Evolutionary conservation across 1,140 invertebrate genomes (phyloP).

Genomic region (Atopsyche davidsoni): DNA sequence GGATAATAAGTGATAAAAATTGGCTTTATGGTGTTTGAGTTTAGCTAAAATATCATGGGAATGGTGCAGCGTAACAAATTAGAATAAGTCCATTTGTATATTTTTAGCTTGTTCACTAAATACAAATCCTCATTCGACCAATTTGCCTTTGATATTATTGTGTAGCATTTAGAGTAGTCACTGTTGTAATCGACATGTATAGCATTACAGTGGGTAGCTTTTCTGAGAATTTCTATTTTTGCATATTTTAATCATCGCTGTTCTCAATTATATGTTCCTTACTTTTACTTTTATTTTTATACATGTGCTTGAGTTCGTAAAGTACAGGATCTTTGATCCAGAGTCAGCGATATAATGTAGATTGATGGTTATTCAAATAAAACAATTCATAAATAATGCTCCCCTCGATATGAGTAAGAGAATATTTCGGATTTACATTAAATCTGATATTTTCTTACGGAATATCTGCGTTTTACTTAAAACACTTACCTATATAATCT

Average conservation of each 20-base stretch:
- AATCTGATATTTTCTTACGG: too few relatives aligned
- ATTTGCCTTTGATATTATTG: constrained; percentile 32
- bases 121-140: constrained; percentile 31
- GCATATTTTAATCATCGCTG: constrained; percentile 31
- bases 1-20: constrained; percentile 30
- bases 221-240: constrained; percentile 32
- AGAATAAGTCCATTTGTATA: constrained; percentile 30
- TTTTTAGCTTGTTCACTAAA: constrained; percentile 31
- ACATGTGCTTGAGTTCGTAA: constrained; percentile 29
- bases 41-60: constrained; percentile 30
- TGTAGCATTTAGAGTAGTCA: constrained; percentile 30
- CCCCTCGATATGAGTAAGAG: not conserved
- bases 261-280: constrained; percentile 28
- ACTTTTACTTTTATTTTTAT: constrained; percentile 30
- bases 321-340: constrained; percentile 20
- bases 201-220: constrained; percentile 30
- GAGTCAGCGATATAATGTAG: constrained; percentile 30
- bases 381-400: constrained; percentile 23
- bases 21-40: constrained; percentile 31
- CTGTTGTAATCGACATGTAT: constrained; percentile 28
- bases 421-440: too few relatives aligned
- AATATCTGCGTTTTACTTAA: too few relatives aligned
- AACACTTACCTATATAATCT: too few relatives aligned
- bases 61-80: constrained; percentile 31
- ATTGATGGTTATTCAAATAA: constrained; percentile 31